Base-by-base conservation (phyloP, 2,888 invertebrate species). In the Aleiodes alternator region DNA sequence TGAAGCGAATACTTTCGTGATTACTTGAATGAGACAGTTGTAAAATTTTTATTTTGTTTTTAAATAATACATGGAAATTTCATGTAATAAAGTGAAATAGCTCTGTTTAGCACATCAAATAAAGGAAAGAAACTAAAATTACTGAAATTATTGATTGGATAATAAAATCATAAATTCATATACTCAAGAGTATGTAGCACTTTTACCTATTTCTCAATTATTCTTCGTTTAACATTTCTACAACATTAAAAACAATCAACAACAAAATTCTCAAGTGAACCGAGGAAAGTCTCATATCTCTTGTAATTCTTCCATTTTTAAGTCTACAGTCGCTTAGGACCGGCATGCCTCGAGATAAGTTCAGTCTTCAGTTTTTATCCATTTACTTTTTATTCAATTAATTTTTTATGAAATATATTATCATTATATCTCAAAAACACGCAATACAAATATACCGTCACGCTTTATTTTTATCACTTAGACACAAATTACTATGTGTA, bases 271-370 rank as follows among this genome's bases (percentile, higher is more conserved):
- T 73, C 79, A 38, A 75, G 56, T 73, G 76, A 80, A 80, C 76
- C 34, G 38, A 51, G 56, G 56, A 82, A 76, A 75, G 43, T 68
- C 71, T 48, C 66, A 74, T 72, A 70, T 66, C 55, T 73, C 53
- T 72, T 69, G 68, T 75, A 48, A 61, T 50, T 74, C 4, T 29
- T 71, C 61, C 71, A 73, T 75, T 72, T 78, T 77, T 72, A 78
- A 80, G 78, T 83, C 80, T 79, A 81, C 80, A 80, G 75, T 83
- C 79, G 75, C 78, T 81, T 82, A 83, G 83, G 83, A 85, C 78
- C 81, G 79, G 80, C 83, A 79, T 81, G 80, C 81, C 78, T 82
- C 78, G 86, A 86, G 85, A 86, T 86, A 86, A 86, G 85, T 86
- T 83, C 79, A 79, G 76, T 72, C 72, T 76, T 79, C 76, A 76